Evolutionary conservation across 2,797 vertebrate species (phyloP).

Genomic region (Philypnodon macrostomus): DNA sequence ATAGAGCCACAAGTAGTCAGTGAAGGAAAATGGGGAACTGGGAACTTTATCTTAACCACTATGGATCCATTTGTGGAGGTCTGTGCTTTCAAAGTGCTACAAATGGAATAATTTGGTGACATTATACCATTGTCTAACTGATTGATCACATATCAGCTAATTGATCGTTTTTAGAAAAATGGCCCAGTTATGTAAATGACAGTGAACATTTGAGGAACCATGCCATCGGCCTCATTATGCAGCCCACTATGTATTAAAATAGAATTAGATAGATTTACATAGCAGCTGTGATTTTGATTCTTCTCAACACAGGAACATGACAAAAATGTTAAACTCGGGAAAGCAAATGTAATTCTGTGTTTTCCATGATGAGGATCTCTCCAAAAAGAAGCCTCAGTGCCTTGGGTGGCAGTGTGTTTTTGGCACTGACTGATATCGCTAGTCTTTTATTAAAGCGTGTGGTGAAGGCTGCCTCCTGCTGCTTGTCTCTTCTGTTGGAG

Average conservation of each 20-base stretch:
- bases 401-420: conserved; percentile 25
- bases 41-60: no score
- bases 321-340: neutral
- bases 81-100: no score
- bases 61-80: no score
- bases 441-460: conserved; percentile 28
- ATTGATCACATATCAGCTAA: no score
- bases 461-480: conserved; percentile 40
- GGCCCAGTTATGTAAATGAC: neutral
- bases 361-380: conserved; percentile 1
- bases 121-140: no score
- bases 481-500: conserved; percentile 24
- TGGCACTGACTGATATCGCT: conserved; percentile 3
- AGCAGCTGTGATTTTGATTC: conserved; percentile 28
- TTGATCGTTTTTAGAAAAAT: no score
- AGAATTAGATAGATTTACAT: conserved; percentile 31
- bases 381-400: neutral
- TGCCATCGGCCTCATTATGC: conserved; percentile 35
- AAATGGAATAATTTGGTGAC: no score
- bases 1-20: no score
- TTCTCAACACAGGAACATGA: conserved; percentile 6
- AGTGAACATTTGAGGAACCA: conserved; percentile 1
- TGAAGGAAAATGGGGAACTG: no score
- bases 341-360: conserved; percentile 10
- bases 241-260: conserved; percentile 10